A percentile compares a stretch with the other conserved stretches of the same genome.
These are phyloP conservation scores for Siderastrea radians DNA, from an alignment of 92 coral and sea anemone species.

Conservation along the genomic window DNA sequence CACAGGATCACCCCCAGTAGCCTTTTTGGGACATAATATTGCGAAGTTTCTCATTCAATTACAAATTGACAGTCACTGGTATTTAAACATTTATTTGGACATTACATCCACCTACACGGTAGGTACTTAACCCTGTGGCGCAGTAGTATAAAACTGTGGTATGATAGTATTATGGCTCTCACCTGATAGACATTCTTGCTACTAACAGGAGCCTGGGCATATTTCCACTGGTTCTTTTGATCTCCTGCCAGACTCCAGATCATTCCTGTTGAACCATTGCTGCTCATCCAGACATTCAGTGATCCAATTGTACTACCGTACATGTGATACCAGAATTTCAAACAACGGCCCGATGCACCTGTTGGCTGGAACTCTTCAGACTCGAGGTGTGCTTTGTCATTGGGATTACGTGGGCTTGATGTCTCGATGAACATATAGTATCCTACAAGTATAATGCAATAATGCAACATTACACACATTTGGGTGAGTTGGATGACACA, in stretches of 20 bases:
- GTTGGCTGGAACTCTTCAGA: conserved; percentile 96
- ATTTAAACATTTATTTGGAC: no score
- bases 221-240: conserved; percentile 74
- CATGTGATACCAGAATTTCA: conserved; percentile 99
- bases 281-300: conserved; percentile 75
- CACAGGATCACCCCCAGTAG: no score
- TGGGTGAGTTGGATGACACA: background rate
- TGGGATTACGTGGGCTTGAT: conserved; percentile 79
- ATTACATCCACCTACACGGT: no score
- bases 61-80: no score
- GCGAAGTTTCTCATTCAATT: no score
- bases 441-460: conserved; percentile 47
- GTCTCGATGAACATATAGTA: conserved; percentile 92
- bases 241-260: conserved; percentile 86
- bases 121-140: no score
- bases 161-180: background rate
- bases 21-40: no score
- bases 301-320: conserved; percentile 79
- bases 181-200: conserved; percentile 90
- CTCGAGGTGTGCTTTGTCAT: conserved; percentile 83
- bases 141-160: no score
- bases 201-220: conserved; percentile 91
- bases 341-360: conserved; percentile 91
- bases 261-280: conserved; percentile 72
- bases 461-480: background rate